Conservation (phyloP, 2,113 vertebrate genomes). For the Erythrocercus mccallii region DNA sequence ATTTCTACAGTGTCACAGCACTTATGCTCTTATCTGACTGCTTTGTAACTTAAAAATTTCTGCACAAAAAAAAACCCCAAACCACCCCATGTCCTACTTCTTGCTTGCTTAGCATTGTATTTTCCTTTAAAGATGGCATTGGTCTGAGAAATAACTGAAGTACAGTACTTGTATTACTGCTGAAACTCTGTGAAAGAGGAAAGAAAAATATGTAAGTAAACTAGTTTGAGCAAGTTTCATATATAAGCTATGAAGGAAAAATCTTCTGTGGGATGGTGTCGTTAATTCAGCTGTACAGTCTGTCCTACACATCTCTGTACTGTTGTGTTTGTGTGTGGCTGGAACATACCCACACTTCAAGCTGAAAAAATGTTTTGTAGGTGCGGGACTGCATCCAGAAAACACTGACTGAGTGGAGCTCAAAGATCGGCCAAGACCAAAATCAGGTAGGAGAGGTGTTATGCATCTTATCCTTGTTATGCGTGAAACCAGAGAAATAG, state of each 20-base stretch:
- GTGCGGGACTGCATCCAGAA: slow-evolving; percentile 94
- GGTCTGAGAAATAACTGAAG: not conserved
- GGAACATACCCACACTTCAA: rapidly evolving
- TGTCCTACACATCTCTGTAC: not conserved
- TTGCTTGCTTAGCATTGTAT: not conserved
- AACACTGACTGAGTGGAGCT: slow-evolving; percentile 89
- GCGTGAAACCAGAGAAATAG: not conserved
- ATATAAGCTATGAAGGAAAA: not conserved
- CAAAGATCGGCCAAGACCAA: slow-evolving; percentile 68
- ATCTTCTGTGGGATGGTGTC: not conserved
- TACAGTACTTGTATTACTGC: not conserved
- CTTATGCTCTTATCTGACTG: not conserved
- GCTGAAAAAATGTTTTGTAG: slow-evolving; percentile 71
- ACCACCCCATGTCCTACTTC: not conserved
- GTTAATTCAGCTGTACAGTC: not conserved
- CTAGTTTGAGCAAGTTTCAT: not conserved
- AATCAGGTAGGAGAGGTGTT: slow-evolving; percentile 68
- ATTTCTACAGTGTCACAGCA: not conserved
- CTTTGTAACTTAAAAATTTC: not conserved
- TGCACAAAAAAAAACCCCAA: rapidly evolving
- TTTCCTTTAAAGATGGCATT: not conserved
- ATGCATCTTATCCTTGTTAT: not conserved
- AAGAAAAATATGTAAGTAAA: not conserved
- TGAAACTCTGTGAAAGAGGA: not conserved
- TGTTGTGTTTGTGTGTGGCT: not conserved